Evolutionary conservation across 2,797 vertebrate genomes (phyloP).

Genomic region (Arrhamphus sclerolepis): DNA sequence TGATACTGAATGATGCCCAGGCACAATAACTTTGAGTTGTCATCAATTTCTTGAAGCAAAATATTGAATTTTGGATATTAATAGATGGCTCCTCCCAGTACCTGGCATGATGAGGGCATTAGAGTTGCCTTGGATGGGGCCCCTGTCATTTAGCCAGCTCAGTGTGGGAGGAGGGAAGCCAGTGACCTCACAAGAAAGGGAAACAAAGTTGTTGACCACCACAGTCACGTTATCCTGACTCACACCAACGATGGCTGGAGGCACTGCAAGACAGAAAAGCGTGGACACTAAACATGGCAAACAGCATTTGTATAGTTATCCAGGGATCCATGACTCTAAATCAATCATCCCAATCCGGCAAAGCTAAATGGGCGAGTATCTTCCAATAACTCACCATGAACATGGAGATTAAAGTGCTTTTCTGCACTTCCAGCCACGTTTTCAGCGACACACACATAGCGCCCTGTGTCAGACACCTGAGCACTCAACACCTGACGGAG

Average conservation of each 20-base stretch:
- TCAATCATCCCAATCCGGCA: no score
- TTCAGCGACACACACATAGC: slow-evolving; percentile 89
- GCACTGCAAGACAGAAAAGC: slow-evolving; percentile 77
- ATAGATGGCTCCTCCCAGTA: slow-evolving; percentile 48
- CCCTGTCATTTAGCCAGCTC: slow-evolving; percentile 91
- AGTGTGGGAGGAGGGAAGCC: slow-evolving; percentile 93
- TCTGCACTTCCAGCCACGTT: slow-evolving; percentile 91
- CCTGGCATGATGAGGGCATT: slow-evolving; percentile 91
- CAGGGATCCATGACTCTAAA: no score
- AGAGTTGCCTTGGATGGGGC: slow-evolving; percentile 80
- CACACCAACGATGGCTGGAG: slow-evolving; percentile 86
- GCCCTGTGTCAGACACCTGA: slow-evolving; percentile 89
- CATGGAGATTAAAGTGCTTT: slow-evolving; percentile 92
- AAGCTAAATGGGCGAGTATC: background rate
- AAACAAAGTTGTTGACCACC: slow-evolving; percentile 92
- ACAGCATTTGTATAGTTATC: background rate
- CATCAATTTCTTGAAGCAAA: background rate
- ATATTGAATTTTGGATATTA: background rate
- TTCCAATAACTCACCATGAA: slow-evolving; percentile 84
- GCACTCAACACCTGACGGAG: slow-evolving; percentile 84
- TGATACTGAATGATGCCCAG: no score
- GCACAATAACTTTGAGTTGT: background rate
- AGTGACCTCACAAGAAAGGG: slow-evolving; percentile 90
- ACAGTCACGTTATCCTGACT: slow-evolving; percentile 89
- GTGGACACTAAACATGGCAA: no score